These are phyloP conservation scores for Chaetops frenatus DNA, from an alignment of 2,113 vertebrate genomes.

Conservation along the genomic window DNA sequence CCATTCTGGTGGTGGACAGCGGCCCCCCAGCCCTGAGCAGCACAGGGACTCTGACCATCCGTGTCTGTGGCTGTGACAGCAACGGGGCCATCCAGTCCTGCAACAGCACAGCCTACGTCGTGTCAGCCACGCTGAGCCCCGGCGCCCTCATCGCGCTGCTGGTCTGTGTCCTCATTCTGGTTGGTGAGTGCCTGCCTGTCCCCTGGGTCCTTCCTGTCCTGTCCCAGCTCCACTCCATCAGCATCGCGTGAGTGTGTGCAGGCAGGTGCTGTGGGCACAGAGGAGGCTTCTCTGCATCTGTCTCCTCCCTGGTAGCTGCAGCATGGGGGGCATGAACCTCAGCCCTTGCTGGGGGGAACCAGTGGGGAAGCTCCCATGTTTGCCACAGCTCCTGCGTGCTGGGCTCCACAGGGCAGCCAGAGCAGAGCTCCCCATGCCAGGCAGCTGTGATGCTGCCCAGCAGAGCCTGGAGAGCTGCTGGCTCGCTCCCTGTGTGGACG, in stretches of 20 bases:
- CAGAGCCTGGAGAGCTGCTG: background rate
- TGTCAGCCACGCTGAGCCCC: constrained; percentile 88
- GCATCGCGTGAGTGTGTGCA: fast-evolving
- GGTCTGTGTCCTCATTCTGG: constrained; percentile 93
- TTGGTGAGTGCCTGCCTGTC: constrained; percentile 78
- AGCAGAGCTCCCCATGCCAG: background rate
- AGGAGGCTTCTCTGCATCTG: background rate
- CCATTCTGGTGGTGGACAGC: constrained; percentile 92
- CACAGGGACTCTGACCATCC: constrained; percentile 94
- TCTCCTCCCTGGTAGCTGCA: background rate
- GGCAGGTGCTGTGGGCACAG: background rate
- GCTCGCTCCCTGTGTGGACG: fast-evolving
- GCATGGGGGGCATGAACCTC: background rate
- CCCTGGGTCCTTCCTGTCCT: background rate
- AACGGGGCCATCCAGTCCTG: constrained; percentile 90
- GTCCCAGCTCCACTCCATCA: background rate
- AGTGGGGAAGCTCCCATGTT: fast-evolving
- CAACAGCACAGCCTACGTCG: constrained; percentile 87
- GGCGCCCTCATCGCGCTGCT: constrained; percentile 93
- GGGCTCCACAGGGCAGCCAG: background rate
- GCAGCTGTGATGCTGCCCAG: background rate
- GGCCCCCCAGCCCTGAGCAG: constrained; percentile 92
- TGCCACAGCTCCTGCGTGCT: fast-evolving
- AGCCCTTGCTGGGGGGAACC: background rate
- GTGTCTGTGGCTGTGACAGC: constrained; percentile 89